Evolutionary conservation across 2,888 invertebrate genomes (phyloP), one percentile per base, ranked within the genome.

Genomic region (Nebria salina): DNA sequence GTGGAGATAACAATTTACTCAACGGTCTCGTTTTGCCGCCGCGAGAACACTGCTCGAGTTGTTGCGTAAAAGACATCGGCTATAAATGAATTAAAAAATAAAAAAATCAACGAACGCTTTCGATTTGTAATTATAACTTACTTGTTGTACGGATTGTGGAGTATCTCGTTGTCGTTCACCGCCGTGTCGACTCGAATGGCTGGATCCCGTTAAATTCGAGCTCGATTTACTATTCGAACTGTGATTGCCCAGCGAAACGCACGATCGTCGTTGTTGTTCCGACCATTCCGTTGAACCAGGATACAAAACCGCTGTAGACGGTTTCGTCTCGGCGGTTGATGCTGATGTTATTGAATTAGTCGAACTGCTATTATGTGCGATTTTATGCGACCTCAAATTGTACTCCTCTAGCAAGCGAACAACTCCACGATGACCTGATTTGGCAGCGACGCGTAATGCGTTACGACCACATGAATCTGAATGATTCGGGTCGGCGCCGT

Each of bases 41-140:
- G 82, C 95, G 91, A 0, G 95, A 94, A 87, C 95, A 95, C 83
- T 96, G 94, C 84, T 97, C 97, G 77, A 98, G 91, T 90, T 97
- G 97, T 89, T 97, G 97, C 2, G 97, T 97, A 89, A 97, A 98
- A 75, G 97, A 96, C 86, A 97, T 91, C 13, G 95, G 95, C 83
- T 93, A 90, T 83, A 90, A 54, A 54, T 11, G 54, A 34, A 87
- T 34, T 66, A n/a, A 11, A 11, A 70, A 2, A 34, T n/a, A 34
- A 34, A 2, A 5, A 34, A 0, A 34, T 34, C 34, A 34, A 34
- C 4, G 5, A 34, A 34, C 34, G 1, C 34, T 34, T 34, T 34
- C 2, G 34, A 1, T 34, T 34, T 5, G 34, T 5, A 34, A 5
- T 34, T 34, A 34, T 34, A 34, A 34, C 34, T 4, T 34, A 34